Base-by-base conservation (phyloP, 2,113 vertebrate genomes). In the Neogale vison region DNA sequence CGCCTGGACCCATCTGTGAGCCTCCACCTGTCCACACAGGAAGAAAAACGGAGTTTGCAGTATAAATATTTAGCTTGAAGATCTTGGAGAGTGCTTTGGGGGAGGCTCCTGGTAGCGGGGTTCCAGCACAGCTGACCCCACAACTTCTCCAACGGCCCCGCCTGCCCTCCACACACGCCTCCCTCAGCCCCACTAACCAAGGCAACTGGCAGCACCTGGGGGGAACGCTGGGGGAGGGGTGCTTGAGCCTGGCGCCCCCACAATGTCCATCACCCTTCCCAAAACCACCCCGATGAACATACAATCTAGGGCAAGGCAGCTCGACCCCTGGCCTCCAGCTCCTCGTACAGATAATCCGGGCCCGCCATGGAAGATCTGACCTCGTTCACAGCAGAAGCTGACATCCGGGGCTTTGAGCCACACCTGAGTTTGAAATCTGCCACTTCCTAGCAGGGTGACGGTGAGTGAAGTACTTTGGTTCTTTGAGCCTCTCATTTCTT, bases 131-230 rank as follows among this genome's bases (percentile, higher is more conserved):
- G 34, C 8, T 1, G 20, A 39, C 45, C 34, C 86, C 80, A 52
- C 34, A 7, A 55, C 36, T 76, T 72, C 84, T 61, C 63, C 52
- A 15, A 3, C 0, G 6, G 83, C 1, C 1, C 11, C 57, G 14
- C 14, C 74, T 36, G 20, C 1, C 15, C 21, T 29, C n/a, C 10
- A 1, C 0, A 1, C 34, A 11, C 39, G 0, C 21, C 63, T 23
- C 20, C n/a, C 23, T 39, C 2, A 0, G 18, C 6, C 29, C 39
- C 29, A 24, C 55, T 4, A 6, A 36, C 86, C 6, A 31, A 69
- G 42, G 39, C 21, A 3, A 0, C 3, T 0, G 1, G 12, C 8
- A 39, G 77, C 31, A 11, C 17, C 61, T 15, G 4, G 17, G n/a
- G n/a, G 80, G 23, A 23, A 39, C 7, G 14, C 34, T 42, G 17